These are phyloP conservation scores for Phasia obesa DNA, from an alignment of 2,888 invertebrate species.

Conservation along the genomic window DNA sequence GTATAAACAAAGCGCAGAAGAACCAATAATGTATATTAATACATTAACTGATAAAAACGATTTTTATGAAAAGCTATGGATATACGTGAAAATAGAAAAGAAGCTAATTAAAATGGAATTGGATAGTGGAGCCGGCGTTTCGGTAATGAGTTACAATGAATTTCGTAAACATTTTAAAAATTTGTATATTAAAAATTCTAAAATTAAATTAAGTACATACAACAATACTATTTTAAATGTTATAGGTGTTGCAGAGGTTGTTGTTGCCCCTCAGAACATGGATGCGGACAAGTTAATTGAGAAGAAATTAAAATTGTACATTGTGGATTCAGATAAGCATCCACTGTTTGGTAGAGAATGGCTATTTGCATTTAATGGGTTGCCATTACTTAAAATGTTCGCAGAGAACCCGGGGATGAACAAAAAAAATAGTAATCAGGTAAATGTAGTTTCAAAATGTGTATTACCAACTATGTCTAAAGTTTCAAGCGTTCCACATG, in stretches of 20 bases:
- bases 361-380: not conserved
- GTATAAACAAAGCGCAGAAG: not conserved
- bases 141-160: not conserved
- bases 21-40: too few species aligned
- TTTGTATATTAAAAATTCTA: not conserved
- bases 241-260: not conserved
- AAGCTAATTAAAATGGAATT: constrained; percentile 4
- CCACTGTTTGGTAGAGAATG: not conserved
- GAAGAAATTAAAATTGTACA: not conserved
- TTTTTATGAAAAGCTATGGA: not conserved
- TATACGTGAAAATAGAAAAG: not conserved
- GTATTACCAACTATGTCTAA: not conserved
- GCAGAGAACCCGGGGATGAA: not conserved
- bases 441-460: not conserved
- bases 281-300: not conserved
- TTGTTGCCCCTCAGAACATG: not conserved
- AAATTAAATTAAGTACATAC: constrained; percentile 4
- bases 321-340: not conserved
- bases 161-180: constrained; percentile 1
- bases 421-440: not conserved
- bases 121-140: not conserved
- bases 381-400: not conserved
- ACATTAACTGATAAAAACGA: not conserved
- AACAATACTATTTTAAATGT: not conserved
- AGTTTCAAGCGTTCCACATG: not conserved